phyloP scores from a whole-genome alignment of 2,113 vertebrate species.

The Callospermophilus lateralis region DNA sequence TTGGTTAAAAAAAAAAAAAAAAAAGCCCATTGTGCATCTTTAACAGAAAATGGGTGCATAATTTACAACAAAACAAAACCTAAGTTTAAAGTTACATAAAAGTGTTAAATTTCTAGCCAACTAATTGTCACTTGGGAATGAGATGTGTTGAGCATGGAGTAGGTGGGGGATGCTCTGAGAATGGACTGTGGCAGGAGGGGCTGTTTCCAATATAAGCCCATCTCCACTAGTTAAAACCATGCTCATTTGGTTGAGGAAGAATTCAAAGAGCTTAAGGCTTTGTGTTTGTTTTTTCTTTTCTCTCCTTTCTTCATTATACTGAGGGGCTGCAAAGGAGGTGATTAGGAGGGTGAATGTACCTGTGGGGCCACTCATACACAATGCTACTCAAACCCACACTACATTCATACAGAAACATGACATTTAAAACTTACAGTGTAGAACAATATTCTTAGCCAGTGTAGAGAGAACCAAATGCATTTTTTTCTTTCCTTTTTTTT shows the following conservation, averaged over 20 bases:
- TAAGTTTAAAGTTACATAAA: conserved; percentile 90
- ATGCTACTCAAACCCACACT: conserved; percentile 90
- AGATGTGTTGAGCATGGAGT: conserved; percentile 84
- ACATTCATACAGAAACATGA: conserved; percentile 94
- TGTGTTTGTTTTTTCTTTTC: conserved; percentile 82
- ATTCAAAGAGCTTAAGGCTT: conserved; percentile 99
- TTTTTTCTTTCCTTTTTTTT: conserved; percentile 85
- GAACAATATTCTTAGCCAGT: conserved; percentile 98
- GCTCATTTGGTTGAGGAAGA: conserved; percentile 92
- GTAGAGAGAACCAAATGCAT: conserved; percentile 95
- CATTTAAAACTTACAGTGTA: conserved; percentile 98
- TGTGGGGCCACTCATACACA: conserved; percentile 91
- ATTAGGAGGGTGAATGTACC: conserved; percentile 90
- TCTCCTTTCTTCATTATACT: conserved; percentile 79
- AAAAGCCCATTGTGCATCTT: conserved; percentile 91
- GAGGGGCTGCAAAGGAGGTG: conserved; percentile 91
- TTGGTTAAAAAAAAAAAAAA: conserved; percentile 53
- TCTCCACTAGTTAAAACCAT: conserved; percentile 90
- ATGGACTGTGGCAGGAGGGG: neutral
- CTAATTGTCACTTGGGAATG: conserved; percentile 88
- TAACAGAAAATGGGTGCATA: conserved; percentile 87
- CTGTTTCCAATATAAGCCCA: conserved; percentile 34
- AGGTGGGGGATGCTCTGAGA: neutral
- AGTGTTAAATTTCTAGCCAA: conserved; percentile 92
- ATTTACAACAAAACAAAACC: conserved; percentile 92